phyloP scores from a whole-genome alignment of 2,797 vertebrate species.

The Onychomys torridus region DNA sequence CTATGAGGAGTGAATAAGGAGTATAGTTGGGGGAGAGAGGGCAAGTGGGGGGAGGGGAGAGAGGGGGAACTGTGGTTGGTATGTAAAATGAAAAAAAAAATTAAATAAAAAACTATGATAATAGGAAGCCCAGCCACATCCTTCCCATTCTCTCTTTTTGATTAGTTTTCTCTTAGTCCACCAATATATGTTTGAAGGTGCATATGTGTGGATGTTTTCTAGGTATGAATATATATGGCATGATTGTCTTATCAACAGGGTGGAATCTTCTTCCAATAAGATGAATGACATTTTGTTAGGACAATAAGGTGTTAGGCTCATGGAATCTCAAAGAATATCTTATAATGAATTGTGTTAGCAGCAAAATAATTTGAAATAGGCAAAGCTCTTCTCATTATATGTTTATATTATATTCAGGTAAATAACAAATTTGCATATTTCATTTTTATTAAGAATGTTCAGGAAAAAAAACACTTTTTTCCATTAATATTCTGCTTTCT shows the following conservation, averaged over 20 bases:
- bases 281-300: background rate
- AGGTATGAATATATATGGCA: background rate
- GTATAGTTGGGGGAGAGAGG: no score
- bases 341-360: background rate
- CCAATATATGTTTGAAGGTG: background rate
- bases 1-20: no score
- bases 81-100: no score
- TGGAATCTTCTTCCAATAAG: background rate
- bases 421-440: background rate
- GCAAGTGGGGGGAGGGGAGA: no score
- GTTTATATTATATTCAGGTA: constrained; percentile 23
- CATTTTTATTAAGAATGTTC: constrained; percentile 10
- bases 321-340: background rate
- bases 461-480: background rate
- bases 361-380: background rate
- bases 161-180: background rate
- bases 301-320: background rate
- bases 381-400: background rate
- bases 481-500: background rate
- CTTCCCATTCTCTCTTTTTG: background rate
- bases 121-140: background rate
- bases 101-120: background rate
- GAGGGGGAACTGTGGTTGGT: no score
- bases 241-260: background rate
- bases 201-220: background rate